Conservation (phyloP, 1,140 invertebrate genomes). For the Drepana arcuata region DNA sequence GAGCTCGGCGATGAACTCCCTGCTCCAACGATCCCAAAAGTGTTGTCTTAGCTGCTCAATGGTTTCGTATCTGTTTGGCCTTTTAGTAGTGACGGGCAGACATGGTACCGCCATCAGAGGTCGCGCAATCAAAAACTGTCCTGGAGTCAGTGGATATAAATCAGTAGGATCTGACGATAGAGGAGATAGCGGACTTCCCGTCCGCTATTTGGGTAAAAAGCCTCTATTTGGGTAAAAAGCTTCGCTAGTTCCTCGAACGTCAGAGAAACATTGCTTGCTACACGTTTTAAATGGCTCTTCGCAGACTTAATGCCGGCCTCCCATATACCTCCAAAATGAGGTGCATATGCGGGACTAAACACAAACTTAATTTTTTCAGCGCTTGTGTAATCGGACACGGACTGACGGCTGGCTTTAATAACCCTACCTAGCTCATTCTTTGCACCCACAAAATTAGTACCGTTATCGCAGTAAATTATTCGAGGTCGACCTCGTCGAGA, state of each 20-base stretch:
- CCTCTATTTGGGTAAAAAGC: constrained; percentile 18
- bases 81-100: background rate
- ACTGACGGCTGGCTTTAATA: constrained; percentile 3
- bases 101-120: constrained; percentile 4
- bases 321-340: constrained; percentile 11
- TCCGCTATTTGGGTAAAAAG: constrained; percentile 7
- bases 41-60: constrained; percentile 17
- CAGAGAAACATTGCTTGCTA: constrained; percentile 11
- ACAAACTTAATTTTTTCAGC: constrained; percentile 7
- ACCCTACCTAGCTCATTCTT: constrained; percentile 9
- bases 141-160: constrained; percentile 6
- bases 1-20: constrained; percentile 24
- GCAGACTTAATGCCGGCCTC: constrained; percentile 9
- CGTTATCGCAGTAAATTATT: constrained; percentile 7
- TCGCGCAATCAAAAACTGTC: constrained; percentile 11
- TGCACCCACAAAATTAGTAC: constrained; percentile 11
- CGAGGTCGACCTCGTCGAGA: constrained; percentile 5
- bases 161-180: constrained; percentile 7
- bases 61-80: constrained; percentile 2
- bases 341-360: constrained; percentile 11
- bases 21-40: constrained; percentile 31
- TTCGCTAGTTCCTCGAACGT: constrained; percentile 28
- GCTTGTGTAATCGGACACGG: background rate
- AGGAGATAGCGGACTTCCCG: constrained; percentile 8
- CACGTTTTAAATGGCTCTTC: constrained; percentile 18